A percentile compares a stretch with the other conserved stretches of the same genome.
Evolutionary conservation across 2,113 vertebrate species (phyloP).

Genomic region (Cavia porcellus): DNA sequence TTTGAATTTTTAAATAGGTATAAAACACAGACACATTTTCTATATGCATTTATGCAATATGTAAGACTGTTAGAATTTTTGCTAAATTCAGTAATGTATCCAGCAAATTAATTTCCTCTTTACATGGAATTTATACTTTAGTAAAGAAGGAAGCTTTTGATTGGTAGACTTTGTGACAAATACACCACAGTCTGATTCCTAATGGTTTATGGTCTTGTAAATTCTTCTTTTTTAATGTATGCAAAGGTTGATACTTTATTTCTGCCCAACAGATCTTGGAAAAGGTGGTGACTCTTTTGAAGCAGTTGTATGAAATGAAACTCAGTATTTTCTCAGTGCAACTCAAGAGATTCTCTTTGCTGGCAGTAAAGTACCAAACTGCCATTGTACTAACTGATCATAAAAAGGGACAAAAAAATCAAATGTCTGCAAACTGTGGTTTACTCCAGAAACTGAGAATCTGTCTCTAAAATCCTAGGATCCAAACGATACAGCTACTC

Average conservation of each 20-base stretch:
- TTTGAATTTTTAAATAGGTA: background rate
- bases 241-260: background rate
- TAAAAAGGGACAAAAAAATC: background rate
- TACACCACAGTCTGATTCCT: rapidly evolving
- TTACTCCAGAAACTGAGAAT: background rate
- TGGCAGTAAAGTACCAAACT: background rate
- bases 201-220: background rate
- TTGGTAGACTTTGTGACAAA: background rate
- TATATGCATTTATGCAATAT: background rate
- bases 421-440: rapidly evolving
- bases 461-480: background rate
- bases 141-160: background rate
- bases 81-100: background rate
- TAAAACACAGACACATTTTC: background rate
- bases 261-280: background rate
- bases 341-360: background rate
- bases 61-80: background rate
- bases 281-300: background rate
- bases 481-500: background rate
- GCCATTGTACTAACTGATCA: rapidly evolving
- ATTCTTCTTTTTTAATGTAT: background rate
- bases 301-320: background rate
- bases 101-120: background rate
- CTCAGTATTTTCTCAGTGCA: background rate
- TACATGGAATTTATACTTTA: background rate